Evolutionary conservation across 2,888 invertebrate genomes (phyloP), one percentile per base, ranked within the genome.

Genomic region (Parnassius mnemosyne): DNA sequence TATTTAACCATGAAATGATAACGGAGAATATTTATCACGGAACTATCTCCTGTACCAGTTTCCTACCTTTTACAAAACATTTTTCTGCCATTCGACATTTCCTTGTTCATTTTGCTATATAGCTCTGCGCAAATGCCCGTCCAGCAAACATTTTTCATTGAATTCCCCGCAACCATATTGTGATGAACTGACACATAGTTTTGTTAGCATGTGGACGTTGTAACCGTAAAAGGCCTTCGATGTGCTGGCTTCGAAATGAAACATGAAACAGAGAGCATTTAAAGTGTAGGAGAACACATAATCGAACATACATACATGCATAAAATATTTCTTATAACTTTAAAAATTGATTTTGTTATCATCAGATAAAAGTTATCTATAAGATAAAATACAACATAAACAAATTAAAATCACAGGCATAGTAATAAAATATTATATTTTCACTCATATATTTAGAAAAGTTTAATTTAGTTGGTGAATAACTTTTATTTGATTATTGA

Each of bases 121-220:
- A 57, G 47, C 56, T n/a, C 43, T 55, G 57, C 61, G 57, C 63
- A 57, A 61, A 59, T 58, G 34, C 65, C 57, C 67, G 67, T 63
- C 61, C 66, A 71, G 73, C 71, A 68, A 71, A 71, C 71, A 75
- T 75, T 73, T 72, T 71, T 69, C 72, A 75, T 77, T 77, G 71
- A 73, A 76, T 79, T 72, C 74, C 68, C 61, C 62, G 50, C 57
- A 53, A 54, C 42, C 16, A 34, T 55, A 58, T 59, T 63, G 58
- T 54, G 58, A 54, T 50, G 57, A 42, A 52, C 41, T 10, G 42
- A 55, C 63, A 53, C 42, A 51, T 42, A 50, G 58, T 55, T 59
- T 53, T 25, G 53, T 49, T 49, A 43, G 53, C 44, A 53, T 62
- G 34, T 62, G 50, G 16, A 3, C 44, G 54, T 57, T 62, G 57